phyloP scores from a whole-genome alignment of 2,113 vertebrate species.

The Lepus timidus region DNA sequence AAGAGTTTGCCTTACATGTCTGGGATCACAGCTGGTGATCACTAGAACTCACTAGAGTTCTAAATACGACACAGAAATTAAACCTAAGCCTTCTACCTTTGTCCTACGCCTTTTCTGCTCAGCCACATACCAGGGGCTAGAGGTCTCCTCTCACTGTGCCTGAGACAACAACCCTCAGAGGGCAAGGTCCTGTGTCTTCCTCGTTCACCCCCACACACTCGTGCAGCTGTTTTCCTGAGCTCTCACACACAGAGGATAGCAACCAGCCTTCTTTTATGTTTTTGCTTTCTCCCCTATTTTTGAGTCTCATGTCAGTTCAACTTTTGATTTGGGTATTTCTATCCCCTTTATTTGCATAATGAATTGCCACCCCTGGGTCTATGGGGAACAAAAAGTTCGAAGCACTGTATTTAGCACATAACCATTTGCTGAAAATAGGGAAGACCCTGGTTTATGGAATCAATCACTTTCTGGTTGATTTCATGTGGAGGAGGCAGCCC shows the following conservation, averaged over 20 bases:
- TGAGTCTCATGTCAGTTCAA: not conserved
- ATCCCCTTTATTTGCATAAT: slow-evolving; percentile 46
- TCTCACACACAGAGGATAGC: not conserved
- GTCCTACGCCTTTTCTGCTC: not conserved
- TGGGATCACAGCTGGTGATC: not conserved
- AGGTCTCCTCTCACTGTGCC: not conserved
- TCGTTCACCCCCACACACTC: rapidly evolving
- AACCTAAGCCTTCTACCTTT: not conserved
- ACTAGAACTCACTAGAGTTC: not conserved
- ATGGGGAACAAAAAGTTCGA: slow-evolving; percentile 18
- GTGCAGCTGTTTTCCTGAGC: not conserved
- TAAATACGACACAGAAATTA: not conserved
- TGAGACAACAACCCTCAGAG: no score
- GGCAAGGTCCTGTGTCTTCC: rapidly evolving
- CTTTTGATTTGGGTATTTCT: slow-evolving; percentile 52
- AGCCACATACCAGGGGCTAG: no score
- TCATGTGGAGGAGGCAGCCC: slow-evolving; percentile 32
- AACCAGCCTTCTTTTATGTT: not conserved
- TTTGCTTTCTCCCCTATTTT: not conserved
- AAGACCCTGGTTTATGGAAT: slow-evolving; percentile 9
- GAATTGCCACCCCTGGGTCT: not conserved
- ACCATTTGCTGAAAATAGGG: not conserved
- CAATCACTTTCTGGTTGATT: slow-evolving; percentile 69
- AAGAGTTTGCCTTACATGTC: not conserved
- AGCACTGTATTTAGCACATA: slow-evolving; percentile 50